Percentiles rank a stretch among this genome's conserved stretches.
Evolutionary conservation across 2,888 invertebrate genomes (phyloP).

Genomic region (Xestobium rufovillosum): DNA sequence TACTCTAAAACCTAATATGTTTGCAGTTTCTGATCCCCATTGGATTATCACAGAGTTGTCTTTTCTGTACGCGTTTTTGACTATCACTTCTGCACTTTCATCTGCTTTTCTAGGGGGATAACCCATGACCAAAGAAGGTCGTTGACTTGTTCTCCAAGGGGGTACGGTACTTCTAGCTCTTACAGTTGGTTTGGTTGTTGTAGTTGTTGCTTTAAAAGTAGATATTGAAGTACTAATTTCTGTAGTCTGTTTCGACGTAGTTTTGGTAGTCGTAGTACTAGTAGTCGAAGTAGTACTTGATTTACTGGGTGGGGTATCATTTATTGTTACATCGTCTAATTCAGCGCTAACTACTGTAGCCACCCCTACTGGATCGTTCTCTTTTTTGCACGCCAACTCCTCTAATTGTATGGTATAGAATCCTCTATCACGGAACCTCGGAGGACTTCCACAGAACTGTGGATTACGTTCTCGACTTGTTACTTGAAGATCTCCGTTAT

Average conservation of each 20-base stretch:
- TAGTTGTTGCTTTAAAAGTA: slow-evolving; percentile 30
- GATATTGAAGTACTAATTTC: slow-evolving; percentile 31
- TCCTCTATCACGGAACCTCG: slow-evolving; percentile 68
- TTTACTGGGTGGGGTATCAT: slow-evolving; percentile 33
- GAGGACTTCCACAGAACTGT: slow-evolving; percentile 84
- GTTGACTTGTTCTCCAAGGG: slow-evolving; percentile 45
- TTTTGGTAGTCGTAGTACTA: slow-evolving; percentile 30
- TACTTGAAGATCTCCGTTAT: slow-evolving; percentile 79
- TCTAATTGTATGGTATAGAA: slow-evolving; percentile 82
- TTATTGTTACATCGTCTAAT: slow-evolving; percentile 39
- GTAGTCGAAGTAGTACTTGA: slow-evolving; percentile 27
- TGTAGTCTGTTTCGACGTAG: slow-evolving; percentile 31
- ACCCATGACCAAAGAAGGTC: slow-evolving; percentile 66
- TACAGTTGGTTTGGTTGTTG: slow-evolving; percentile 31
- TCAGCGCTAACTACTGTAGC: slow-evolving; percentile 52
- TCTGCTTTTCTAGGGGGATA: slow-evolving; percentile 58
- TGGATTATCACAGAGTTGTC: slow-evolving; percentile 84
- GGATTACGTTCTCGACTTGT: slow-evolving; percentile 87
- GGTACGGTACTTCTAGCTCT: slow-evolving; percentile 30
- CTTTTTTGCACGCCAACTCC: slow-evolving; percentile 53
- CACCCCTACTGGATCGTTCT: slow-evolving; percentile 40
- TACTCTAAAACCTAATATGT: slow-evolving; percentile 82
- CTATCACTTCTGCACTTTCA: slow-evolving; percentile 67
- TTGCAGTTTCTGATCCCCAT: slow-evolving; percentile 84
- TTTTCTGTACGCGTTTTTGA: slow-evolving; percentile 77